Percentiles rank a stretch among this genome's conserved stretches.
Evolutionary conservation across 2,888 invertebrate genomes (phyloP).

Genomic region (Drosophila neotestacea): DNA sequence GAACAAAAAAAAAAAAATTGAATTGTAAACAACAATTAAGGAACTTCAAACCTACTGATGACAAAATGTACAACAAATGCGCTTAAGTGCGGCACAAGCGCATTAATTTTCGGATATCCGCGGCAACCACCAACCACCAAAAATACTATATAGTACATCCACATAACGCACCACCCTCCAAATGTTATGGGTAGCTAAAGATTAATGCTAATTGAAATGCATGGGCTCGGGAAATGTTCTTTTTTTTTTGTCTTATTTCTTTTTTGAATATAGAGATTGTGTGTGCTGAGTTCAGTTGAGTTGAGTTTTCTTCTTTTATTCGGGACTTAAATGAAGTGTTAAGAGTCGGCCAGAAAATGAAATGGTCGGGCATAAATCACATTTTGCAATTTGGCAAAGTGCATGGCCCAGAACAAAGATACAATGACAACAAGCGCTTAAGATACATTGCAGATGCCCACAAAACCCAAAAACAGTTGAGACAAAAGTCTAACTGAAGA

Average conservation of each 20-base stretch:
- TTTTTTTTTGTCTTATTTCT: not conserved
- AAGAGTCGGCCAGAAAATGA: slow-evolving; percentile 55
- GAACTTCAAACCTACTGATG: slow-evolving; percentile 45
- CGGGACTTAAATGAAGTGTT: slow-evolving; percentile 74
- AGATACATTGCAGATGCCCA: slow-evolving; percentile 37
- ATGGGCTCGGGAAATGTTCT: slow-evolving; percentile 26
- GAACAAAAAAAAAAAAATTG: slow-evolving; percentile 22
- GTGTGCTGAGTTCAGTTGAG: slow-evolving; percentile 13
- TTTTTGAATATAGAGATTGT: not conserved
- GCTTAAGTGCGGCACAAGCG: slow-evolving; percentile 43
- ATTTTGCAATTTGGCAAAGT: slow-evolving; percentile 80
- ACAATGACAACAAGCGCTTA: slow-evolving; percentile 39
- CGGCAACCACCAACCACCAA: slow-evolving; percentile 41
- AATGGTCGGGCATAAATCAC: slow-evolving; percentile 65
- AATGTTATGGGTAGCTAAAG: slow-evolving; percentile 34
- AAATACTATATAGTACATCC: not conserved
- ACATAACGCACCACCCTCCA: slow-evolving; percentile 20
- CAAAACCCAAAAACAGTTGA: slow-evolving; percentile 6
- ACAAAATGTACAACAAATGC: slow-evolving; percentile 53
- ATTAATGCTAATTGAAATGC: slow-evolving; percentile 72
- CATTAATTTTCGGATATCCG: slow-evolving; percentile 49
- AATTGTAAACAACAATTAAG: slow-evolving; percentile 75
- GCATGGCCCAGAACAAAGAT: slow-evolving; percentile 54
- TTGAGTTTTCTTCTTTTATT: slow-evolving; percentile 12
- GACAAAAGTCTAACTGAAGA: slow-evolving; percentile 24